Base-by-base conservation (phyloP, 2,888 invertebrate genomes). In the Rambutsinella grinnellia region DNA sequence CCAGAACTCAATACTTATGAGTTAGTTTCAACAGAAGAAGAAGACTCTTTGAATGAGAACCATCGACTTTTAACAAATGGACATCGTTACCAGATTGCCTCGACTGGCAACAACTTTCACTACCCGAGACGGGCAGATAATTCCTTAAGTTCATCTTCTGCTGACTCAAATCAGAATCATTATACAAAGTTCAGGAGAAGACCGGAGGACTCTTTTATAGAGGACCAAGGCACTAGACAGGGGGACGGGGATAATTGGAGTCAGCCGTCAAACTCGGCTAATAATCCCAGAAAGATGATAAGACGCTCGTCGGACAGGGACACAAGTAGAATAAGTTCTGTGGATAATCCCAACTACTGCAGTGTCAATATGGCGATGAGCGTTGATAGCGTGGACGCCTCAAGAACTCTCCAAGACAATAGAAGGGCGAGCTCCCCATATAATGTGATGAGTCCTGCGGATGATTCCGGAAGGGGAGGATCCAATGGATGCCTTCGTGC, bases 341-440 rank as follows among this genome's bases (percentile, higher is more conserved):
- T 79, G 51, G 79, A 79, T 47, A 79, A 79, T 62, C 79, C 79
- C 3, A 79, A 79, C 44, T 79, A 79, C 46, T 74, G 69, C 24
- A 72, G 74, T 51, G 75, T 75, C 49, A 75, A 75, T 51, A 75
- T 75, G 75, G 75, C 75, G 36, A 75, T 75, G 75, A 75, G 75
- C 46, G 75, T 75, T 1, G 75, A 75, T 51, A 68, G 68, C 24
- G 75, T 75, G 26, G 75, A 75, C 46, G 75, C 68, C 17, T 51
- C 63, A 2, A 62, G 75, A 49, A 75, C 75, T 28, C 75, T 62
- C 6, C 61, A 67, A 17, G 75, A 75, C 19, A 75, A 62, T 46
- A 28, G 75, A 3, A 62, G 67, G 27, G 58, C 75, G 1, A 75
- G 75, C 21, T 75, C 75, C 47, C 75, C 75, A 26, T 75, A 75